phyloP scores from a whole-genome alignment of 2,888 invertebrate genomes.

The Neoitamus cyanurus region DNA sequence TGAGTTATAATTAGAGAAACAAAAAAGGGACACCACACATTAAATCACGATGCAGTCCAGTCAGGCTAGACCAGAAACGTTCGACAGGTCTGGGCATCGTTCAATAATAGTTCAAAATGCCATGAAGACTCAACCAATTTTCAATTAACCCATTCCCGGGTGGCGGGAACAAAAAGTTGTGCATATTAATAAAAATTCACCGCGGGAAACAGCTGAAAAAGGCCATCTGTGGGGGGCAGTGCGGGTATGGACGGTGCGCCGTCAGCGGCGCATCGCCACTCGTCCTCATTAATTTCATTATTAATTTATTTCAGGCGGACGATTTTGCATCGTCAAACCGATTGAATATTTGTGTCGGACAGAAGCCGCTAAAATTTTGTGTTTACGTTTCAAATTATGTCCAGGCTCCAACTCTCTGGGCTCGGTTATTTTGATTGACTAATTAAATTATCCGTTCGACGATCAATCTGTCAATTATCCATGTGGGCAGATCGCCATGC shows the following conservation, averaged over 20 bases:
- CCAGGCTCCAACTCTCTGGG: constrained; percentile 44
- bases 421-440: constrained; percentile 56
- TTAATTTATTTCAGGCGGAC: constrained; percentile 17
- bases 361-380: constrained; percentile 41
- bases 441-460: constrained; percentile 58
- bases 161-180: not conserved
- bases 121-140: not conserved
- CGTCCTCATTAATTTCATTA: constrained; percentile 35
- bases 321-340: constrained; percentile 20
- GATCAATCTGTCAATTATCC: constrained; percentile 59
- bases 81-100: not conserved
- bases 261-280: not conserved
- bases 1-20: too few relatives aligned
- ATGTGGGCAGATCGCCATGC: not conserved
- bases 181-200: not conserved
- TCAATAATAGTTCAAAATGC: not conserved
- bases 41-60: not conserved
- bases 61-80: not conserved
- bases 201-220: not conserved
- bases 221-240: not conserved
- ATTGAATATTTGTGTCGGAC: constrained; percentile 10
- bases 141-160: not conserved
- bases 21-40: not conserved
- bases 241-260: not conserved
- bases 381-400: constrained; percentile 47